Percentiles rank a stretch among this genome's conserved stretches.
These are phyloP conservation scores for Ophion costatus DNA, from an alignment of 2,888 invertebrate genomes.

Conservation along the genomic window DNA sequence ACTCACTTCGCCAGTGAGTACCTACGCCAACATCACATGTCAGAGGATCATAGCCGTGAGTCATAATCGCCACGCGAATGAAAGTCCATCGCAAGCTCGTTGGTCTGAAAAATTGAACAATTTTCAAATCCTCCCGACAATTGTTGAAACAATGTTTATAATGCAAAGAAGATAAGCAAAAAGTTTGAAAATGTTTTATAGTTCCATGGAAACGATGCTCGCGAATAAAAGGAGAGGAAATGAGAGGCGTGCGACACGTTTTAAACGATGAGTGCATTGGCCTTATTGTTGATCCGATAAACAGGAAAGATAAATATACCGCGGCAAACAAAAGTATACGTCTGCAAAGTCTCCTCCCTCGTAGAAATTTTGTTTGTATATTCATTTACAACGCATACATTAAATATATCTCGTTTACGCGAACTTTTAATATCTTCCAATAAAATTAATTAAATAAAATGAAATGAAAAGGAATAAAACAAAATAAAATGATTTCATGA, in stretches of 20 bases:
- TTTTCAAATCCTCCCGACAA: too few species aligned
- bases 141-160: too few species aligned
- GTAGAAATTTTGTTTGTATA: not conserved
- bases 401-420: not conserved
- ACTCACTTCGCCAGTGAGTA: too few species aligned
- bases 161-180: not conserved
- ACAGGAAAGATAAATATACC: slow-evolving; percentile 14
- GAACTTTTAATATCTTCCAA: not conserved
- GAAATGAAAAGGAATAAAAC: too few species aligned
- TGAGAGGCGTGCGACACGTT: slow-evolving; percentile 26
- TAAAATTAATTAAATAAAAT: not conserved
- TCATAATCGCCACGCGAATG: too few species aligned
- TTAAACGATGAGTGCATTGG: slow-evolving; percentile 43
- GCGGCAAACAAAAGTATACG: slow-evolving; percentile 24
- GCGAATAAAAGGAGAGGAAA: not conserved
- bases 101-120: too few species aligned
- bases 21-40: too few species aligned
- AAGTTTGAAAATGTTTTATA: not conserved
- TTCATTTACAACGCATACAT: too few species aligned
- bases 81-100: too few species aligned
- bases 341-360: slow-evolving; percentile 5
- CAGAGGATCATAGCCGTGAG: too few species aligned
- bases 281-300: slow-evolving; percentile 53
- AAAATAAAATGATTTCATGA: too few species aligned
- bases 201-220: not conserved